Percentiles rank a stretch among this genome's conserved stretches.
phyloP scores from a whole-genome alignment of 2,113 vertebrate genomes.

The Marcusenius ussheri region DNA sequence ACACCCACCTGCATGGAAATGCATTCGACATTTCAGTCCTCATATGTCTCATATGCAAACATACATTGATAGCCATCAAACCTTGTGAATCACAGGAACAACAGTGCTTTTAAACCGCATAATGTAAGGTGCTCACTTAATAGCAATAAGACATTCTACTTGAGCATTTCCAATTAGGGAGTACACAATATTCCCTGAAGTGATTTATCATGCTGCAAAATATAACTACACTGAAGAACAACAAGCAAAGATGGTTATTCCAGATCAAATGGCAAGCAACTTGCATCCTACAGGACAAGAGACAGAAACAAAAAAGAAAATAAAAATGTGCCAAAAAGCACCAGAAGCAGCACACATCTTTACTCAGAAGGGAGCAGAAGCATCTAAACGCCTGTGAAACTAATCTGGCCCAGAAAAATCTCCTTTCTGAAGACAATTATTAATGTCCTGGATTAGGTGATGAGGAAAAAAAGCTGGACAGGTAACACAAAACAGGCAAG shows the following conservation, averaged over 20 bases:
- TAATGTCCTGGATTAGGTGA: background rate
- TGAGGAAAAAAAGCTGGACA: background rate
- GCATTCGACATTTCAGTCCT: background rate
- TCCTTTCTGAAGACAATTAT: background rate
- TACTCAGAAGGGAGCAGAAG: background rate
- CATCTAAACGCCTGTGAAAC: background rate
- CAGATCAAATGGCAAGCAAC: background rate
- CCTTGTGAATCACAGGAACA: background rate
- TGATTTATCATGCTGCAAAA: background rate
- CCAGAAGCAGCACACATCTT: background rate
- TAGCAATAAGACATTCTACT: background rate
- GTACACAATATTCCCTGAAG: background rate
- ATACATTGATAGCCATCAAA: background rate
- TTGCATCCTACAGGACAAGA: slow-evolving; percentile 1
- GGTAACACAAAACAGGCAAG: background rate
- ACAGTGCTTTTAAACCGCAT: background rate
- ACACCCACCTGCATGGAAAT: background rate
- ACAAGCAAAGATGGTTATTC: slow-evolving; percentile 11
- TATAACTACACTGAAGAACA: background rate
- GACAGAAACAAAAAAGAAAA: background rate
- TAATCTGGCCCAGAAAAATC: background rate
- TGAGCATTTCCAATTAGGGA: slow-evolving; percentile 16
- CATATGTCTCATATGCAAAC: background rate
- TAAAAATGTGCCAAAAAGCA: background rate
- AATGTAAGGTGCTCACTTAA: background rate